These are phyloP conservation scores for Arrhopalites spinosus DNA, from an alignment of 2,888 invertebrate genomes.

Conservation along the genomic window DNA sequence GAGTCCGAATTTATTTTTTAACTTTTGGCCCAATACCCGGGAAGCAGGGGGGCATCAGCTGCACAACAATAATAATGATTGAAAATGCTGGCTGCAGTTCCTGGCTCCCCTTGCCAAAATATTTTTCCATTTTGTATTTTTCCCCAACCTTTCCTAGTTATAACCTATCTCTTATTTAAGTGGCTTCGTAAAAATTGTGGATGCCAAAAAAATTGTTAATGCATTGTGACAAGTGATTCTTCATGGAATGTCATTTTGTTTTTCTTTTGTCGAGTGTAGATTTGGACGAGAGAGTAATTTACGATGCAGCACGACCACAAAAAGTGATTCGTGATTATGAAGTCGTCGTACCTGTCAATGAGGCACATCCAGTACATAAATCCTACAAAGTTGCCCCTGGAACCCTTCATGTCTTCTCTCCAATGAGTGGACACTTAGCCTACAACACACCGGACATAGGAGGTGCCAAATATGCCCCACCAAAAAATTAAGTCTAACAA, in stretches of 20 bases:
- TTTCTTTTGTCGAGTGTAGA: conserved; percentile 37
- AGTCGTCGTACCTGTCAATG: conserved; percentile 22
- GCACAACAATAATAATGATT: no score
- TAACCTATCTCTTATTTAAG: no score
- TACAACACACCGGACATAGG: conserved; percentile 54
- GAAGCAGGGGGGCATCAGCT: no score
- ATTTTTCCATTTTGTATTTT: background rate
- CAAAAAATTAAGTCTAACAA: no score
- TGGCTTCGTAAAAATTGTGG: background rate
- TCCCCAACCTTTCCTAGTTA: no score
- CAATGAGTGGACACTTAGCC: conserved; percentile 48
- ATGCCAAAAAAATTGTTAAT: conserved; percentile 7
- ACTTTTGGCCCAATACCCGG: no score
- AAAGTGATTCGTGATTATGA: conserved; percentile 52
- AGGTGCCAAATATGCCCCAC: conserved; percentile 45
- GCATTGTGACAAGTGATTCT: background rate
- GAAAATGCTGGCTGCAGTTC: background rate
- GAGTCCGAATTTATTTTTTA: background rate
- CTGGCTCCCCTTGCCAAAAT: background rate
- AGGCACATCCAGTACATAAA: conserved; percentile 28
- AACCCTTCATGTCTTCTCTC: conserved; percentile 54
- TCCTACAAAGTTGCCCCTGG: conserved; percentile 55
- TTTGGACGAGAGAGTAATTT: conserved; percentile 50
- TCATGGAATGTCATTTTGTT: background rate
- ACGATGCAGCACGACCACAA: conserved; percentile 47